Evolutionary conservation across 2,797 vertebrate genomes (phyloP).

Genomic region (Macropodus opercularis): DNA sequence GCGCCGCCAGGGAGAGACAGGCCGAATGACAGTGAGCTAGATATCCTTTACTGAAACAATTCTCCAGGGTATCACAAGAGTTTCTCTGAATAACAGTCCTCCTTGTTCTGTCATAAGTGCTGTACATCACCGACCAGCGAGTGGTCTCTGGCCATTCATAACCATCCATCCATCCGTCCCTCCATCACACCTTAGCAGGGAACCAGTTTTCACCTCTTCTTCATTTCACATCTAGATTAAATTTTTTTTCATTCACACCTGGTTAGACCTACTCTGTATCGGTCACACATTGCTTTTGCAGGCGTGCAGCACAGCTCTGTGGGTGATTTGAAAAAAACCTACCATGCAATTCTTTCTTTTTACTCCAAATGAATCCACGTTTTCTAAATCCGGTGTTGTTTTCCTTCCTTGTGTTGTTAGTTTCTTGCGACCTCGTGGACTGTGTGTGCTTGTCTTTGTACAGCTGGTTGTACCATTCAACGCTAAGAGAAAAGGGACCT

Average conservation of each 20-base stretch:
- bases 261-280: constrained; percentile 1
- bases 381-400: neutral
- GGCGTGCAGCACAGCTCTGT: neutral
- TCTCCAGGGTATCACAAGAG: constrained; percentile 33
- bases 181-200: constrained; percentile 19
- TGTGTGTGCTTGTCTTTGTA: neutral
- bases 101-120: constrained; percentile 41
- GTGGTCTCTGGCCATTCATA: neutral
- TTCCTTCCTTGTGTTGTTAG: neutral
- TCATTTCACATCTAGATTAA: neutral
- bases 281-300: constrained; percentile 1
- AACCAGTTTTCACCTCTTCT: constrained; percentile 28
- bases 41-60: constrained; percentile 50
- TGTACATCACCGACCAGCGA: constrained; percentile 19
- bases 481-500: constrained; percentile 27
- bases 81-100: constrained; percentile 36
- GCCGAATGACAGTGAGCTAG: constrained; percentile 16
- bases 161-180: constrained; percentile 28
- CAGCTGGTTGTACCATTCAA: constrained; percentile 3
- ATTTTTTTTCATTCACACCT: neutral
- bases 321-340: too few species aligned
- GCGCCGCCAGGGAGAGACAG: constrained; percentile 42
- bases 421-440: constrained; percentile 13
- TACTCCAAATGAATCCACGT: too few species aligned
- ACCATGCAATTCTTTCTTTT: constrained; percentile 1